These are phyloP conservation scores for Malachius bipustulatus DNA, from an alignment of 2,888 invertebrate genomes.

Conservation along the genomic window DNA sequence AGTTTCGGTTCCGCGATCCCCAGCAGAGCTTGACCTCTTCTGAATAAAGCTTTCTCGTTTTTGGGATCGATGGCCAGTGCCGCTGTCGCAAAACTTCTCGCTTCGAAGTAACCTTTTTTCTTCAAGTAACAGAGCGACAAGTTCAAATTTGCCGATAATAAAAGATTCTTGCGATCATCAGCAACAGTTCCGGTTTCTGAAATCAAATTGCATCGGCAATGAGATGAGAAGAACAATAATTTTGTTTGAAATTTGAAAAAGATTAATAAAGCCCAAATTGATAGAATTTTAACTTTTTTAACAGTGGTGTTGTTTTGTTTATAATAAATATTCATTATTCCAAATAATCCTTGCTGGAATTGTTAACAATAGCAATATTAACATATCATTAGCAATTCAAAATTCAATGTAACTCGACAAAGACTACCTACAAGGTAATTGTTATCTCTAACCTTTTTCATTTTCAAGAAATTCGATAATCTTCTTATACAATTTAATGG, in stretches of 20 bases:
- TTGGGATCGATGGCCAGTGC: conserved; percentile 61
- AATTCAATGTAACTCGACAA: too few relatives aligned
- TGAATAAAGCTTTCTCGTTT: conserved; percentile 83
- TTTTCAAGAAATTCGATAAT: conserved; percentile 52
- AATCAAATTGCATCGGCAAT: conserved; percentile 12
- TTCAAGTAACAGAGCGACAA: conserved; percentile 73
- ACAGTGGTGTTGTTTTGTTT: too few relatives aligned
- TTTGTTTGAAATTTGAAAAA: conserved; percentile 6
- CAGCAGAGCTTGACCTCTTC: conserved; percentile 71
- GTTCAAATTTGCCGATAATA: conserved; percentile 67
- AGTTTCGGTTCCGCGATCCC: conserved; percentile 63
- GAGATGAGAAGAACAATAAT: conserved; percentile 3
- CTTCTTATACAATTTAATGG: conserved; percentile 78
- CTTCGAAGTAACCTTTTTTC: conserved; percentile 54
- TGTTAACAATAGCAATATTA: too few relatives aligned
- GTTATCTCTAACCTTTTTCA: conserved; percentile 42
- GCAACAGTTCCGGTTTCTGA: conserved; percentile 34
- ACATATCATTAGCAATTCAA: too few relatives aligned
- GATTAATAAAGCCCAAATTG: conserved; percentile 9
- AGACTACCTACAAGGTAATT: too few relatives aligned
- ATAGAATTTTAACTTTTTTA: too few relatives aligned
- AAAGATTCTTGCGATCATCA: conserved; percentile 11
- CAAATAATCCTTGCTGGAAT: too few relatives aligned
- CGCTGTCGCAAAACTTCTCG: conserved; percentile 61
- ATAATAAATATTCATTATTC: too few relatives aligned